Base-by-base conservation (phyloP, 2,888 invertebrate genomes). In the Heliconius aoede region DNA sequence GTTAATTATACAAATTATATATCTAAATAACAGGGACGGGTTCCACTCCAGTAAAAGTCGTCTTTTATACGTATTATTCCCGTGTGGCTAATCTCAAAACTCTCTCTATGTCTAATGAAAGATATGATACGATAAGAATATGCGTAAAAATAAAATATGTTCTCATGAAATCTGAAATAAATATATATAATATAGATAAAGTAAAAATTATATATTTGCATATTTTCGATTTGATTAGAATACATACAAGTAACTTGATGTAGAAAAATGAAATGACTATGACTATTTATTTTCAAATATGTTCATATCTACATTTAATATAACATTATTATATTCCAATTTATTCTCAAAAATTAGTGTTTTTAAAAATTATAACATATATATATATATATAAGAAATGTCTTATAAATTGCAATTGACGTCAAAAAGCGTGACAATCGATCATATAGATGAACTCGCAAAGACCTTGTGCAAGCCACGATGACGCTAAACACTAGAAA, bases 401-500 rank as follows among this genome's bases (percentile, higher is more conserved):
- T 30, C 5, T 21, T 51, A 69, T 30, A 69, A 55, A 51, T 28
- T 64, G 40, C 32, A 13, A 15, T 30, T 71, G 55, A 71, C 64
- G 72, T 72, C 51, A 58, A 40, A 28, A 55, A 60, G n/a, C 71
- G 74, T 72, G 77, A 74, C 65, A 67, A 69, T 73, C 74, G 69
- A 64, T 76, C 40, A 24, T 76, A 74, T 64, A 69, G 36, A 72
- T 67, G 26, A 40, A 71, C 76, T 46, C 30, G 51, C 72, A 73
- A 76, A 55, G 74, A 51, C 90, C 91, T 91, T 90, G 88, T 82
- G 80, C 78, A 82, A 80, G 85, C 87, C 91, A 91, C 89, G 91
- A 85, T 88, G 88, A 89, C 85, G 87, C 87, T 89, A 88, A 91
- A 87, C 82, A 82, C 83, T 85, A 85, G 86, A 84, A 86, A 89